phyloP scores from a whole-genome alignment of 2,113 vertebrate species.

The Neotoma lepida region DNA sequence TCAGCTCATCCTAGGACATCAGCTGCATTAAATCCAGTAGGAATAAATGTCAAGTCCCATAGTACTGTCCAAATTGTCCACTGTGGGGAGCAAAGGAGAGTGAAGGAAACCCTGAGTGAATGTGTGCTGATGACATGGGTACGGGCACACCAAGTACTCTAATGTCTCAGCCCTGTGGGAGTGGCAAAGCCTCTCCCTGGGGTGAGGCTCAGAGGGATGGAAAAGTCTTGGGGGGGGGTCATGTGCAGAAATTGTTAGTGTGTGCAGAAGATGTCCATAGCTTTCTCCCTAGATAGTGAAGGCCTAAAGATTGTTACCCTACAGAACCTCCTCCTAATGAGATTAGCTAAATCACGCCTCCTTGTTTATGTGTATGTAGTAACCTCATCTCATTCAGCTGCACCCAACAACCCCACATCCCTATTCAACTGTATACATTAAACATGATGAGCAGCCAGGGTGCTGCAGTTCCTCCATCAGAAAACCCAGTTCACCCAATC shows the following conservation, averaged over 20 bases:
- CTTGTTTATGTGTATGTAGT: background rate
- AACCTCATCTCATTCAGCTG: background rate
- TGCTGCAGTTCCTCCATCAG: background rate
- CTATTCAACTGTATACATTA: background rate
- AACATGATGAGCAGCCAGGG: background rate
- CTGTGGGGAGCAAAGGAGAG: background rate
- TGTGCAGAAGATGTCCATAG: background rate
- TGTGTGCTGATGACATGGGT: too few species aligned
- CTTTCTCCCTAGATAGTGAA: background rate
- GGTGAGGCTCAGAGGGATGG: background rate
- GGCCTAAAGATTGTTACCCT: background rate
- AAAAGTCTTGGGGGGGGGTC: background rate
- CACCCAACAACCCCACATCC: background rate
- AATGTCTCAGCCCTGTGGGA: background rate
- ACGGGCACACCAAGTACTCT: background rate
- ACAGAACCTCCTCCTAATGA: background rate
- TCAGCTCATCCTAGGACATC: background rate
- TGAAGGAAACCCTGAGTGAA: background rate
- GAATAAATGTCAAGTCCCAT: background rate
- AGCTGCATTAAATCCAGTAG: background rate
- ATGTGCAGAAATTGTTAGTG: background rate
- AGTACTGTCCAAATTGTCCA: background rate
- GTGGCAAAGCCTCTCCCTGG: background rate
- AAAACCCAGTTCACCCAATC: background rate
- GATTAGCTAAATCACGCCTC: background rate